phyloP scores from a whole-genome alignment of 35 echinoderm and acorn worm genomes.

The Holothuria glaberrima region DNA sequence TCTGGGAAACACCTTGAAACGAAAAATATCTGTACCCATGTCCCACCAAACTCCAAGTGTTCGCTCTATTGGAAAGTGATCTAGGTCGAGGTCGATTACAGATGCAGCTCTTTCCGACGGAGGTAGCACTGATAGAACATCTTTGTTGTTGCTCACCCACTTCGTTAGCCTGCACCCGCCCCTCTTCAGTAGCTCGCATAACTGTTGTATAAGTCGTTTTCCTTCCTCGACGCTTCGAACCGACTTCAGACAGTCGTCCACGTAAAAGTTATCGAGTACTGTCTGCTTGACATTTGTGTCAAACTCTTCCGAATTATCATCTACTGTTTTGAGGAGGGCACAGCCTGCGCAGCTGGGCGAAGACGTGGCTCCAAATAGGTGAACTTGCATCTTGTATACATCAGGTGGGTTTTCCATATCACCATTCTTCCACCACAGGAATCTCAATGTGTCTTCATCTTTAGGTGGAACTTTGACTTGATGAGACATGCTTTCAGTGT shows the following conservation, averaged over 20 bases:
- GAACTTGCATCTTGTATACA: conserved; percentile 70
- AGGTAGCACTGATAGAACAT: conserved; percentile 27
- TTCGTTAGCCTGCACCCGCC: conserved; percentile 69
- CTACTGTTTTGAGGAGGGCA: too few relatives aligned
- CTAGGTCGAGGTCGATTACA: conserved; percentile 41
- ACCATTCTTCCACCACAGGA: conserved; percentile 78
- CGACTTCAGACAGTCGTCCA: conserved; percentile 65
- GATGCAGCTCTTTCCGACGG: conserved; percentile 16
- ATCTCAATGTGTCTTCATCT: conserved; percentile 59
- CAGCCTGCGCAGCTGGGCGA: too few relatives aligned
- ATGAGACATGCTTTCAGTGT: conserved; percentile 69
- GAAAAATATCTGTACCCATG: conserved; percentile 37
- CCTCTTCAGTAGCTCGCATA: conserved; percentile 44
- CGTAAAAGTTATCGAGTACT: conserved; percentile 68
- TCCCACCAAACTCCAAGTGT: conserved; percentile 47
- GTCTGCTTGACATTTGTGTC: conserved; percentile 40
- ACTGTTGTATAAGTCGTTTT: conserved; percentile 42
- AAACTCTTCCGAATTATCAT: conserved; percentile 55
- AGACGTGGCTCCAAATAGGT: conserved; percentile 54
- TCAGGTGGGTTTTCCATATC: background rate
- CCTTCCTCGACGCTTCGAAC: conserved; percentile 59
- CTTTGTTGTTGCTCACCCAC: conserved; percentile 64
- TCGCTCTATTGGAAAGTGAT: conserved; percentile 53
- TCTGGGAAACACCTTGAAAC: conserved; percentile 8
- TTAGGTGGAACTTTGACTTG: conserved; percentile 49